Conservation (phyloP, 2,888 invertebrate species). For the Caenorhabditis sp. region DNA sequence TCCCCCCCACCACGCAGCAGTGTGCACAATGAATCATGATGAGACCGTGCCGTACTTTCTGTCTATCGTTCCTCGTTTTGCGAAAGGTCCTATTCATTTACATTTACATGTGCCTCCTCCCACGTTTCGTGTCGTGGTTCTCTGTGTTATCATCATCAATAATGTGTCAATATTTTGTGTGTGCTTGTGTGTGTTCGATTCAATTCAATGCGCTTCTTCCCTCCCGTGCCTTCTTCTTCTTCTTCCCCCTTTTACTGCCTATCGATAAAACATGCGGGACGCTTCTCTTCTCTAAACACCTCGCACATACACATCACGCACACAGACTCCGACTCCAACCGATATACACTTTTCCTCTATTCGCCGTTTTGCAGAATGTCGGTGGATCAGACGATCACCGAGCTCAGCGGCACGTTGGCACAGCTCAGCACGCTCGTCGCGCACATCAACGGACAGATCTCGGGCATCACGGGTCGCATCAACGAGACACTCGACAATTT, state of each 20-base stretch:
- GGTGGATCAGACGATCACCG: slow-evolving; percentile 76
- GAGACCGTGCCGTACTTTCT: slow-evolving; percentile 10
- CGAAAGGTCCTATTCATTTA: slow-evolving; percentile 18
- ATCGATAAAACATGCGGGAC: slow-evolving; percentile 51
- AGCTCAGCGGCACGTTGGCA: slow-evolving; percentile 75
- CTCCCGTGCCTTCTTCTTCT: slow-evolving; percentile 25
- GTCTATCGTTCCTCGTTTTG: slow-evolving; percentile 3
- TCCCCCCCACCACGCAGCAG: not conserved
- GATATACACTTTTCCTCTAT: not conserved
- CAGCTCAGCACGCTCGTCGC: slow-evolving; percentile 75
- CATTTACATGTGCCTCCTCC: not conserved
- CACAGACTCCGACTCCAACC: slow-evolving; percentile 4
- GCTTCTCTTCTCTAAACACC: slow-evolving; percentile 22
- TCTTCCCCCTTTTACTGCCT: slow-evolving; percentile 33
- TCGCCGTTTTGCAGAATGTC: slow-evolving; percentile 66
- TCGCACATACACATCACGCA: not conserved
- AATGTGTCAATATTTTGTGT: slow-evolving; percentile 52
- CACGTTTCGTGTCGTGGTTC: not conserved
- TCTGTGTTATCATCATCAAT: slow-evolving; percentile 2
- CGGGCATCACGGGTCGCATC: slow-evolving; percentile 75
- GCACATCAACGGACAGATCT: slow-evolving; percentile 77
- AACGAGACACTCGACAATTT: slow-evolving; percentile 77
- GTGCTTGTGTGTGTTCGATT: too few species aligned
- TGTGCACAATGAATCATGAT: slow-evolving; percentile 47
- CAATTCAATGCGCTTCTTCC: slow-evolving; percentile 26